A percentile compares a stretch with the other conserved stretches of the same genome.
Conservation (phyloP, 1,140 invertebrate species). For the Chymomyza costata region DNA sequence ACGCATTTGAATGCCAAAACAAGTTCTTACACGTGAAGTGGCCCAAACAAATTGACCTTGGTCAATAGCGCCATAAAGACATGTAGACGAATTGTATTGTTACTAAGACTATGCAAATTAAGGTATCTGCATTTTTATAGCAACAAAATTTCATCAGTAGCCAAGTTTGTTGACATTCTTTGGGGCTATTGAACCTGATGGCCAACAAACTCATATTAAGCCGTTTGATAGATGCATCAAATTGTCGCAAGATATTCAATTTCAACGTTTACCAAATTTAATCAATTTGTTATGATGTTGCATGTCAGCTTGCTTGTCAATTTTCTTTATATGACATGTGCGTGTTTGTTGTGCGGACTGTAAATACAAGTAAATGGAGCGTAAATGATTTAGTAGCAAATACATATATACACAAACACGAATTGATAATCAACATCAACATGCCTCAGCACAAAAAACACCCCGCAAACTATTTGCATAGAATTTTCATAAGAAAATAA, state of each 20-base stretch:
- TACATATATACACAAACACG: no score
- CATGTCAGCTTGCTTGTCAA: no score
- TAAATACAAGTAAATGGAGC: conserved; percentile 36
- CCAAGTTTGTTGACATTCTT: conserved; percentile 25
- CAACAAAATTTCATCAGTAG: conserved; percentile 22
- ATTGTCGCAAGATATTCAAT: neutral
- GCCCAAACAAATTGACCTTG: no score
- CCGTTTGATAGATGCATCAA: conserved; percentile 25
- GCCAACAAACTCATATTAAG: conserved; percentile 23
- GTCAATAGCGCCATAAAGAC: no score
- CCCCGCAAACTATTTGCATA: no score
- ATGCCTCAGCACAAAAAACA: neutral
- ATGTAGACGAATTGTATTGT: neutral
- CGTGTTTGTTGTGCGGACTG: conserved; percentile 12
- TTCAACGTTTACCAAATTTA: conserved; percentile 20
- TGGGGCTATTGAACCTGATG: conserved; percentile 13
- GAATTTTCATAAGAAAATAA: no score
- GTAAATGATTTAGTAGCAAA: conserved; percentile 49
- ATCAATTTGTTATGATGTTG: conserved; percentile 41
- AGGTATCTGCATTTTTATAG: conserved; percentile 8
- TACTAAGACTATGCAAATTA: conserved; percentile 33
- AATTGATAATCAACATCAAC: neutral
- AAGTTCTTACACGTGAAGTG: no score
- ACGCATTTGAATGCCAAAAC: no score
- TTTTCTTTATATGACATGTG: no score